Evolutionary conservation across 2,113 vertebrate genomes (phyloP).

Genomic region (Microcebus tavaratra): DNA sequence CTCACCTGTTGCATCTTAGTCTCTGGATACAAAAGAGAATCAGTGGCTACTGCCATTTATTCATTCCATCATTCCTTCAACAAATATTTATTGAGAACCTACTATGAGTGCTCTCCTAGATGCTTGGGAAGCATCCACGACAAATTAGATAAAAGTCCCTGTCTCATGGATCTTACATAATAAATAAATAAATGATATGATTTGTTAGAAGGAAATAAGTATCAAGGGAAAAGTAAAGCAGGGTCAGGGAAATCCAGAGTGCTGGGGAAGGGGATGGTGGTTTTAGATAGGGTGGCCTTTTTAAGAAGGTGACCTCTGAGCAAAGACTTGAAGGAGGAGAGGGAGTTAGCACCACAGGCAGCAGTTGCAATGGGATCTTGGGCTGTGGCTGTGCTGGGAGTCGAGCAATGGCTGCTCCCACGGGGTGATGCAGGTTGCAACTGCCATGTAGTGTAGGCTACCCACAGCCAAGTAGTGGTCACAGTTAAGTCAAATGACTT

Average conservation of each 20-base stretch:
- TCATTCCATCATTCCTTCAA: neutral
- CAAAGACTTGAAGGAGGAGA: neutral
- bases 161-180: neutral
- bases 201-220: neutral
- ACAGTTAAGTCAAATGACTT: neutral
- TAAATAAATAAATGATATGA: neutral
- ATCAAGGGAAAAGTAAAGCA: neutral
- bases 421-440: neutral
- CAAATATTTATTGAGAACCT: neutral
- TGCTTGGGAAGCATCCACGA: neutral
- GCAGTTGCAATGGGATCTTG: neutral
- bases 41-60: neutral
- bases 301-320: neutral
- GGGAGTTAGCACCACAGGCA: neutral
- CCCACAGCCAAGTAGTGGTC: neutral
- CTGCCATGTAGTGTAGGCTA: neutral
- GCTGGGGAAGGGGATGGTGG: neutral
- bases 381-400: neutral
- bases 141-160: neutral
- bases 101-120: neutral
- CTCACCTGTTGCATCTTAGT: neutral
- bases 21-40: neutral
- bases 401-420: neutral
- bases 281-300: neutral
- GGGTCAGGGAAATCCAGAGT: neutral